phyloP scores from a whole-genome alignment of 2,888 invertebrate species.

The Drosophila eohydei region DNA sequence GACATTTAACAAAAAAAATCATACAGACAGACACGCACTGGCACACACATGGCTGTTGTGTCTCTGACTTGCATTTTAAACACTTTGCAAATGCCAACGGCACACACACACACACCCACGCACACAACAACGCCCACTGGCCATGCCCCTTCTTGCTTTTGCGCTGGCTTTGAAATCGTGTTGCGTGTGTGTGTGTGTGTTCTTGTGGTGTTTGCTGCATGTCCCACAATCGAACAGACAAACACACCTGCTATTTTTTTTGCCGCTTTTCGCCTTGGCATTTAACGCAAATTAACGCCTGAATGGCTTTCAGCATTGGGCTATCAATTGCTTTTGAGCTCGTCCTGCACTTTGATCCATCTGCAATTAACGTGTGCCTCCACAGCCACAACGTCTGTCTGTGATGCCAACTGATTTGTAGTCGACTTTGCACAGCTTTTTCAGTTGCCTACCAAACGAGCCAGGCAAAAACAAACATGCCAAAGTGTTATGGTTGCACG shows the following conservation, averaged over 20 bases:
- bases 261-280: conserved; percentile 6
- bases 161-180: not conserved
- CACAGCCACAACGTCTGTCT: not conserved
- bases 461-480: not conserved
- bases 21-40: conserved; percentile 25
- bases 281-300: conserved; percentile 45
- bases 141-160: conserved; percentile 1
- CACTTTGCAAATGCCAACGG: conserved; percentile 59
- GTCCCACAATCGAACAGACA: conserved; percentile 37
- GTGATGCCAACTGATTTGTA: conserved; percentile 6
- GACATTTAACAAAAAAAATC: conserved; percentile 62
- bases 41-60: conserved; percentile 27
- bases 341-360: conserved; percentile 15
- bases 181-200: conserved; percentile 1
- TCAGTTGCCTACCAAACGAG: not conserved
- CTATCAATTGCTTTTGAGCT: conserved; percentile 10
- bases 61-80: conserved; percentile 54
- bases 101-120: conserved; percentile 18
- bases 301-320: conserved; percentile 11
- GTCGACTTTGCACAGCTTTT: not conserved
- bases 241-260: conserved; percentile 17
- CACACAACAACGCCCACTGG: conserved; percentile 7
- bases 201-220: conserved; percentile 35
- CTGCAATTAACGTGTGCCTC: conserved; percentile 13
- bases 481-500: not conserved